Conservation (phyloP, 2,797 vertebrate species). For the Margarornis squamiger region DNA sequence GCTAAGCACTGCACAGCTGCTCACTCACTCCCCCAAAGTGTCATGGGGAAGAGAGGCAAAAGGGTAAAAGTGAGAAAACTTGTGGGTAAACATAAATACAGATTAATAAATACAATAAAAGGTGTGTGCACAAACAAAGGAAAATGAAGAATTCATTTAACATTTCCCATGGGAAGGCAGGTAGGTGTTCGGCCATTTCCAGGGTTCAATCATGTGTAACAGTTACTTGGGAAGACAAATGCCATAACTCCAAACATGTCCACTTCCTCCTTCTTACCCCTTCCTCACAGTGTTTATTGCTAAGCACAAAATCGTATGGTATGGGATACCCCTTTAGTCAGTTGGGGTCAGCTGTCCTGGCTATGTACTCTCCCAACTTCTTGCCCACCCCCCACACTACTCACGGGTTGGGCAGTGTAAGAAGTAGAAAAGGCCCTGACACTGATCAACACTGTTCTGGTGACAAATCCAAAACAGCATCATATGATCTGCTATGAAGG, state of each 20-base stretch:
- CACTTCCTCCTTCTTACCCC: neutral
- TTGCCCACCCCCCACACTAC: neutral
- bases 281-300: neutral
- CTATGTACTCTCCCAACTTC: neutral
- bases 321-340: neutral
- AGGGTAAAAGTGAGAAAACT: neutral
- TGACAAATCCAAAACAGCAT: neutral
- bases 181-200: neutral
- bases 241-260: neutral
- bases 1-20: neutral
- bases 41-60: neutral
- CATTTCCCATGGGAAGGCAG: neutral
- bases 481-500: neutral
- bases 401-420: neutral
- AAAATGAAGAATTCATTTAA: neutral
- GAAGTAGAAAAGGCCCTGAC: neutral
- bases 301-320: neutral
- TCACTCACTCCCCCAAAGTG: neutral
- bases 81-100: fast-evolving
- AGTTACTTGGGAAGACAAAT: neutral
- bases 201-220: fast-evolving
- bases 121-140: neutral
- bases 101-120: neutral
- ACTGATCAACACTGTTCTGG: neutral
- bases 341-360: neutral